Percentiles rank a stretch among this genome's conserved stretches.
Evolutionary conservation across 2,888 invertebrate genomes (phyloP).

Genomic region (Heliconius sara): DNA sequence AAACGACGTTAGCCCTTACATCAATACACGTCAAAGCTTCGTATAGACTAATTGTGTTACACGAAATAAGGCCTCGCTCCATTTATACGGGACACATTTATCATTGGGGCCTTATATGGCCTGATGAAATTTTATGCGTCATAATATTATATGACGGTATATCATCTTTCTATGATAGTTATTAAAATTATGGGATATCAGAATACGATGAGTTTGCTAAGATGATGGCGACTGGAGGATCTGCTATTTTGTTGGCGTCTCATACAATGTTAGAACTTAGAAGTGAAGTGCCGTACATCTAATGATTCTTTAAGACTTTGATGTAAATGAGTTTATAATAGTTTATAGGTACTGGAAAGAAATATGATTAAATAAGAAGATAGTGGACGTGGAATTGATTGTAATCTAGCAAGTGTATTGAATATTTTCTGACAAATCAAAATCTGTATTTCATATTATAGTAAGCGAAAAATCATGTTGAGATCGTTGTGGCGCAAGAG

Average conservation of each 20-base stretch:
- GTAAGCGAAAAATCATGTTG: too few relatives aligned
- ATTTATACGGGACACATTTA: constrained; percentile 38
- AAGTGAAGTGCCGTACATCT: background rate
- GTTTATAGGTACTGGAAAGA: background rate
- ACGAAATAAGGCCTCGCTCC: constrained; percentile 36
- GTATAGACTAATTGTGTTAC: constrained; percentile 33
- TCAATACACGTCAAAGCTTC: constrained; percentile 38
- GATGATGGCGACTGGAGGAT: background rate
- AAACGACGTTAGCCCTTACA: constrained; percentile 20
- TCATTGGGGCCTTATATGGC: constrained; percentile 25
- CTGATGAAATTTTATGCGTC: constrained; percentile 38
- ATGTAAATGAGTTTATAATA: background rate
- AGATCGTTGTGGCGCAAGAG: too few relatives aligned
- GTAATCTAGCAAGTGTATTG: too few relatives aligned
- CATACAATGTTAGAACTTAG: background rate
- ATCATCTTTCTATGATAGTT: constrained; percentile 18
- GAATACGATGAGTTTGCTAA: constrained; percentile 6
- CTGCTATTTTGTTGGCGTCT: background rate
- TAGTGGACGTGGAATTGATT: background rate
- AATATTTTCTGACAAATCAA: background rate
- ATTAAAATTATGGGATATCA: constrained; percentile 9
- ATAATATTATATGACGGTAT: background rate
- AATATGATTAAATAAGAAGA: background rate
- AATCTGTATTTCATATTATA: background rate
- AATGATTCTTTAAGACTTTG: background rate